Percentiles rank a stretch among this genome's conserved stretches.
These are phyloP conservation scores for Deilephila elpenor DNA, from an alignment of 2,888 invertebrate species.

Conservation along the genomic window DNA sequence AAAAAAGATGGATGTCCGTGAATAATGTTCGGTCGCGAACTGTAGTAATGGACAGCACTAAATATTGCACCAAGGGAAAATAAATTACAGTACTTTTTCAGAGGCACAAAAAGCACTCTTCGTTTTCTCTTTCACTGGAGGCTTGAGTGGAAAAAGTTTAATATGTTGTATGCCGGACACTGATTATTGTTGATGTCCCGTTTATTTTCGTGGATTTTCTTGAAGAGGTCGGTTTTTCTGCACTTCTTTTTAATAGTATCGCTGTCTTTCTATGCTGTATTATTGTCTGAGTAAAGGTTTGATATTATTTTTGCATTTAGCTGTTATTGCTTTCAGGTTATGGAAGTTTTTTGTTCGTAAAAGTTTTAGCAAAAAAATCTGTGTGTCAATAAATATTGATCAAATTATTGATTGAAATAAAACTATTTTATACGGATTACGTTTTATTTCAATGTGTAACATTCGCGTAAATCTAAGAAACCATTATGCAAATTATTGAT, in stretches of 20 bases:
- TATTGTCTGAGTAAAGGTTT: not conserved
- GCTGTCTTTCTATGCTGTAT: not conserved
- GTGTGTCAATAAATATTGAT: too few species aligned
- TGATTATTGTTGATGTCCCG: conserved; percentile 44
- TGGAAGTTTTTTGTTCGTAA: too few species aligned
- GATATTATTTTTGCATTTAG: too few species aligned
- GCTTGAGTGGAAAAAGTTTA: conserved; percentile 70
- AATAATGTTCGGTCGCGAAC: conserved; percentile 84
- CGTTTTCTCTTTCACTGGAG: conserved; percentile 74
- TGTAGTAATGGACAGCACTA: conserved; percentile 84
- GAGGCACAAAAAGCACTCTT: conserved; percentile 77
- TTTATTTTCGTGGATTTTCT: conserved; percentile 22
- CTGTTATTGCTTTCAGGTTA: too few species aligned
- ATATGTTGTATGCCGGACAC: conserved; percentile 40
- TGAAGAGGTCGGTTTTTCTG: not conserved
- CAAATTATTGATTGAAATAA: too few species aligned
- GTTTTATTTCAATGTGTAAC: too few species aligned
- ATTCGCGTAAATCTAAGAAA: too few species aligned
- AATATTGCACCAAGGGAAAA: conserved; percentile 83
- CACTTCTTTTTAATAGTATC: not conserved
- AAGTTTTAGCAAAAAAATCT: too few species aligned
- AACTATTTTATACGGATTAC: too few species aligned
- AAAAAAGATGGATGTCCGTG: conserved; percentile 81
- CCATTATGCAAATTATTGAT: too few species aligned
- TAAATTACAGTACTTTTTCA: conserved; percentile 83